Percentiles rank a stretch among this genome's conserved stretches.
These are phyloP conservation scores for Aphelocoma coerulescens DNA, from an alignment of 2,113 vertebrate genomes.

Conservation along the genomic window DNA sequence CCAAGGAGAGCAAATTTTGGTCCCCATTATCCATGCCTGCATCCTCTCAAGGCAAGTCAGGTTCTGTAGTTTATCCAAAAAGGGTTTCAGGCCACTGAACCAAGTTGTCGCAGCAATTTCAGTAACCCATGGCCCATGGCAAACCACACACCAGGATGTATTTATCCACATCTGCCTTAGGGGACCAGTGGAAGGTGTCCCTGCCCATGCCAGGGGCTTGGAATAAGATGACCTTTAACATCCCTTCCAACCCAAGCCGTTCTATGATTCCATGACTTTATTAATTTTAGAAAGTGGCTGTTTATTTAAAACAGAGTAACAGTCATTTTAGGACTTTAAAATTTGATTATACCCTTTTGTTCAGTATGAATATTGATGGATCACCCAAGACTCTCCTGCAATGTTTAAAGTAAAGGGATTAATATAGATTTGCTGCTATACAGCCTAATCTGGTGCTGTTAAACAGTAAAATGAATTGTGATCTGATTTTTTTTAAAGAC, in stretches of 20 bases:
- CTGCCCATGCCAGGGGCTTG: not conserved
- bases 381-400: not conserved
- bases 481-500: not conserved
- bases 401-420: not conserved
- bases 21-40: not conserved
- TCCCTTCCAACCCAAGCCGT: not conserved
- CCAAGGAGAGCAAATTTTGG: not conserved
- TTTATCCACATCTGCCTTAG: not conserved
- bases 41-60: not conserved
- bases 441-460: not conserved
- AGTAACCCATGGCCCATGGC: not conserved
- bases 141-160: not conserved
- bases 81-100: not conserved
- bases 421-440: not conserved
- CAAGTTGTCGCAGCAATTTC: not conserved
- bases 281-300: not conserved
- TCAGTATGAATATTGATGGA: not conserved
- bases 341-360: not conserved
- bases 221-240: not conserved
- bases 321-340: not conserved
- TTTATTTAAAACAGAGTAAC: not conserved
- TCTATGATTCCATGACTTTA: not conserved
- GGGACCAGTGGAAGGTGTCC: not conserved
- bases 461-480: not conserved
- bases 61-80: not conserved